These are phyloP conservation scores for Drosophila aff. DNA, from an alignment of 1,140 invertebrate genomes.

Conservation along the genomic window DNA sequence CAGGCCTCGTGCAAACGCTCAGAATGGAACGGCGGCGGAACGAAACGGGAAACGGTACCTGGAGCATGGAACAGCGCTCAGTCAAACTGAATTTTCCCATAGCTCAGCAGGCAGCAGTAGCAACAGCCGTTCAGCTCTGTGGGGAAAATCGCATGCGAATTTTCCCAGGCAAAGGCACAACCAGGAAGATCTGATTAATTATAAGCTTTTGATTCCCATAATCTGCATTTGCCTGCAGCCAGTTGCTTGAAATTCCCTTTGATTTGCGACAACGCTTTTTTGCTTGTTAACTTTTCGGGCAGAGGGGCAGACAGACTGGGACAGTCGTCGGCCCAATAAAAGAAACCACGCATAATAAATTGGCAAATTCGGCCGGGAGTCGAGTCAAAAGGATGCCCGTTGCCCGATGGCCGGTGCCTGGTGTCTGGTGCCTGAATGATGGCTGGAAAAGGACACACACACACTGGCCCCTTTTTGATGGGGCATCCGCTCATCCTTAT, in stretches of 20 bases:
- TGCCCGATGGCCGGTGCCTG: neutral
- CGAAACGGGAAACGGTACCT: constrained; percentile 27
- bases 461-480: constrained; percentile 56
- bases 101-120: constrained; percentile 2
- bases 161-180: neutral
- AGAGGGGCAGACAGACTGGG: constrained; percentile 2
- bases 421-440: neutral
- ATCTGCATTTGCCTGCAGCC: constrained; percentile 57
- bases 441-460: constrained; percentile 56
- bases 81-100: constrained; percentile 27
- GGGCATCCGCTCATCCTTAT: constrained; percentile 37
- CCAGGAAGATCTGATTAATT: constrained; percentile 44
- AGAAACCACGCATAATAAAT: constrained; percentile 58
- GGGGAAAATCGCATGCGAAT: constrained; percentile 65
- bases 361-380: constrained; percentile 36
- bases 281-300: constrained; percentile 43
- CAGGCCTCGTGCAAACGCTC: constrained; percentile 3
- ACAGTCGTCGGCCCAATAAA: constrained; percentile 30
- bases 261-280: constrained; percentile 45
- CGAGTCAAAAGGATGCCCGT: constrained; percentile 12
- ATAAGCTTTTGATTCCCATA: constrained; percentile 51
- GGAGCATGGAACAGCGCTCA: constrained; percentile 18
- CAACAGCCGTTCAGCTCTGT: constrained; percentile 19
- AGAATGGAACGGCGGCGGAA: constrained; percentile 43
- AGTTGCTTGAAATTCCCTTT: constrained; percentile 38